Percentiles rank a stretch among this genome's conserved stretches.
Conservation (phyloP, 2,888 invertebrate genomes). For the Axea sp. region DNA sequence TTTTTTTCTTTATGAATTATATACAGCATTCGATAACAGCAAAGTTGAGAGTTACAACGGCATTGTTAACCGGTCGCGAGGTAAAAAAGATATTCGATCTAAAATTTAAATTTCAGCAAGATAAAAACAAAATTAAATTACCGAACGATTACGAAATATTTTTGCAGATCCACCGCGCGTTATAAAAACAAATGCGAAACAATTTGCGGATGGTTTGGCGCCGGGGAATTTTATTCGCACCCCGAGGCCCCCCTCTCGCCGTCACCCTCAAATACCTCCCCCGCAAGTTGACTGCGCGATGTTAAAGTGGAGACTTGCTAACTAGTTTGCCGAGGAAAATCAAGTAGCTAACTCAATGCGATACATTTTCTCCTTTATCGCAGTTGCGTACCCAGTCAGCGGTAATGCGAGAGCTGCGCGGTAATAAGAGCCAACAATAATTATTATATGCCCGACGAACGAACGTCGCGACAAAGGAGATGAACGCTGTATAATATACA, state of each 20-base stretch:
- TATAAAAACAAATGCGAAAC: constrained; percentile 30
- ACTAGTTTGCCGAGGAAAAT: constrained; percentile 60
- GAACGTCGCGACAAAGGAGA: constrained; percentile 59
- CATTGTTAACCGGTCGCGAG: no score
- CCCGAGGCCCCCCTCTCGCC: no score
- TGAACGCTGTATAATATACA: constrained; percentile 49
- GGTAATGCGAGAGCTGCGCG: constrained; percentile 73
- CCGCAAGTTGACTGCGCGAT: constrained; percentile 28
- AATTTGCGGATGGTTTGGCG: constrained; percentile 36
- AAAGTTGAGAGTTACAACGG: no score
- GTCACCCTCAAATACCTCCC: no score
- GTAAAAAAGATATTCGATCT: no score
- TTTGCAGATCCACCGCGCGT: no score
- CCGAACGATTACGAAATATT: no score
- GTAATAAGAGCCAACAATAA: constrained; percentile 76
- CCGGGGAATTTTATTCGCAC: constrained; percentile 31
- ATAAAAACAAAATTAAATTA: no score
- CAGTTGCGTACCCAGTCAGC: constrained; percentile 65
- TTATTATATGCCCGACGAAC: constrained; percentile 70
- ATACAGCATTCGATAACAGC: no score
- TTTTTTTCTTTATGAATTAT: no score
- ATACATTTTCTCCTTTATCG: constrained; percentile 61
- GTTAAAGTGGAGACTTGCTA: constrained; percentile 54
- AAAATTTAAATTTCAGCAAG: no score
- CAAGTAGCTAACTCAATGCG: constrained; percentile 61